phyloP scores from a whole-genome alignment of 2,797 vertebrate genomes.

The Hozukius guyotensis region DNA sequence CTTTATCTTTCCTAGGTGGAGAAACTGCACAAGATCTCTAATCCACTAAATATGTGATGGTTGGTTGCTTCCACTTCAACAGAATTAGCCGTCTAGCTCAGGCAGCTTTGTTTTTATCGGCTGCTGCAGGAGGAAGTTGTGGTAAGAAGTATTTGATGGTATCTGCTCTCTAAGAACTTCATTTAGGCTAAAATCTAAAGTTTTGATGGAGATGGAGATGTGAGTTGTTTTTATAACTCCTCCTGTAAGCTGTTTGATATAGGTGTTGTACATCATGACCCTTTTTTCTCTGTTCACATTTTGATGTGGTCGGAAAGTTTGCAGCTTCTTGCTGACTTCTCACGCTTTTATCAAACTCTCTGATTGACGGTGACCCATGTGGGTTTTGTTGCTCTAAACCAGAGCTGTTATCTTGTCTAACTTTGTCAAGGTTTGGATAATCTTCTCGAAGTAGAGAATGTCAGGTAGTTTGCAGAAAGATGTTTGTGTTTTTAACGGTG shows the following conservation, averaged over 20 bases:
- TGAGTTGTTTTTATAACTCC: neutral
- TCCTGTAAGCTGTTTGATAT: neutral
- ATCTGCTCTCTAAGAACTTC: neutral
- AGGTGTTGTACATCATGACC: neutral
- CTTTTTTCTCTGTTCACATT: neutral
- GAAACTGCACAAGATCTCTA: neutral
- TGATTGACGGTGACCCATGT: neutral
- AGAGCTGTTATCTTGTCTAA: neutral
- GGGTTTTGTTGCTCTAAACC: neutral
- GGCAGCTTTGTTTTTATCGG: too few species aligned
- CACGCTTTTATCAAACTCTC: neutral
- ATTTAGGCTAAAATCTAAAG: neutral
- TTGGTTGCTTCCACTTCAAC: neutral
- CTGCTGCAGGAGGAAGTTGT: neutral
- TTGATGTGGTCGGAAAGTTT: conserved; percentile 21
- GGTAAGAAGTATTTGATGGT: neutral
- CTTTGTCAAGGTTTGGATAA: neutral
- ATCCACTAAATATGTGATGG: neutral
- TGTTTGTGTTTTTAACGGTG: neutral
- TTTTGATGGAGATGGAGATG: neutral
- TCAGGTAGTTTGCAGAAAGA: neutral
- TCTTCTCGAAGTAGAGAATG: neutral
- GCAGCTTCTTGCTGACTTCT: neutral
- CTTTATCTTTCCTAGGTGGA: neutral
- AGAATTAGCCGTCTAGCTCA: neutral